Evolutionary conservation across 2,797 vertebrate genomes (phyloP), one percentile per base, ranked within the genome.

Genomic region (Muscicapa striata): DNA sequence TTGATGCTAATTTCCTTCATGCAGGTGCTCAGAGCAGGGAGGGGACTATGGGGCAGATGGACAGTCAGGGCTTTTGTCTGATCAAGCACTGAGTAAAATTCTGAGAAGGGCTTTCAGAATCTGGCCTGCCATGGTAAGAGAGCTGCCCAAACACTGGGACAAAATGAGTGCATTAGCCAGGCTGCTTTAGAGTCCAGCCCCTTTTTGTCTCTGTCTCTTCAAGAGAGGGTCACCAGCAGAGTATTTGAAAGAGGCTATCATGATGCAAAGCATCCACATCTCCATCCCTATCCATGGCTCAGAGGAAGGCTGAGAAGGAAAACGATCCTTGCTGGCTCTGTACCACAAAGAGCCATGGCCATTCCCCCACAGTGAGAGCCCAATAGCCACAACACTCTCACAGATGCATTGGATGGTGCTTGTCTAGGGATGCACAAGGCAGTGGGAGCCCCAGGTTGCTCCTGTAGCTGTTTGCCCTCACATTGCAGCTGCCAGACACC

Each of bases 361-460:
- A 13, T 38, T 58, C 29, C 27, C 32, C 12, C 43, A 21, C 13
- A 74, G 19, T 1, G 24, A 63, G 38, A 46, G 57, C 40, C 10
- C 76, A 49, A 8, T 0, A 11, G 51, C 58, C 36, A n/a, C 46
- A 68, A n/a, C 16, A 51, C 36, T 58, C 24, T 43, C 76, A 15
- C 2, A 6, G 29, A 20, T 17, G 19, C 36, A 21, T 3, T 0
- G 1, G 38, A 6, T 55, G 17, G 7, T 48, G 36, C 15, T 69
- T n/a, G 18, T 55, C 34, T 61, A 15, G 0, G 10, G 81, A 40
- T 11, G 24, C 59, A 69, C 5, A 30, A 41, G 67, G 58, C 81
- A 86, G 27, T 9, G 22, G 70, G 66, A 93, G 46, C 4, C 13
- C 43, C 43, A 67, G 84, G 27, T 5, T 13, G 26, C 14, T 89